These are phyloP conservation scores for Drosophila watanabei DNA, from an alignment of 1,140 invertebrate species.

Conservation along the genomic window DNA sequence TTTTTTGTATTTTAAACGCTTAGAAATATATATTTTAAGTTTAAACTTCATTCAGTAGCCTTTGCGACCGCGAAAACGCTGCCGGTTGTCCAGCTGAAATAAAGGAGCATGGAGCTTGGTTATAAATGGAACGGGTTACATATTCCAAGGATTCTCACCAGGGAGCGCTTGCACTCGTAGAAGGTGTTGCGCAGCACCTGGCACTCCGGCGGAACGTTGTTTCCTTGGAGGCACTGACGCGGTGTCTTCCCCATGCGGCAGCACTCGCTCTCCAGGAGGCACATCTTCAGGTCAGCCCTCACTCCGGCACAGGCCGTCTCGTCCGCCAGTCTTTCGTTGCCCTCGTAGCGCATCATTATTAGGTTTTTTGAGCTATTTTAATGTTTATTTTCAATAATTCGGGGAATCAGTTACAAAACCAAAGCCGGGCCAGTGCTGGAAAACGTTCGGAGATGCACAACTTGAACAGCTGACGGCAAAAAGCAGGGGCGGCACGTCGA, in stretches of 20 bases:
- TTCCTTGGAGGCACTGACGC: constrained; percentile 89
- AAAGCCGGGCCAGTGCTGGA: constrained; percentile 16
- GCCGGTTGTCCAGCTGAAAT: constrained; percentile 90
- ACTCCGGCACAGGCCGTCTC: constrained; percentile 91
- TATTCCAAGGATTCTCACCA: constrained; percentile 88
- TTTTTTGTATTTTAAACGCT: constrained; percentile 57
- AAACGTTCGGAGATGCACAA: not conserved
- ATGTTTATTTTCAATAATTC: constrained; percentile 27
- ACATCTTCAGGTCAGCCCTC: constrained; percentile 94
- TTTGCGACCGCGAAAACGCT: constrained; percentile 91
- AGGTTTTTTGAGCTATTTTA: not conserved
- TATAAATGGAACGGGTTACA: no score
- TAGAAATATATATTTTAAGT: constrained; percentile 60
- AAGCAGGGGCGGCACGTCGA: not conserved
- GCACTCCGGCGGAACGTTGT: constrained; percentile 91
- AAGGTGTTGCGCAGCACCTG: constrained; percentile 90
- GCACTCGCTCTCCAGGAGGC: constrained; percentile 93
- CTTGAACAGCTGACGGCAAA: constrained; percentile 1
- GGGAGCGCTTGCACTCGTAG: constrained; percentile 95
- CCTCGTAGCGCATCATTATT: constrained; percentile 88
- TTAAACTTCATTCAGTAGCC: constrained; percentile 88
- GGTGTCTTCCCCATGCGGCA: constrained; percentile 92
- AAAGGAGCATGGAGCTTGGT: no score
- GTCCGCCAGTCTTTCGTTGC: constrained; percentile 90
- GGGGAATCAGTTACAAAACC: constrained; percentile 64